Conservation (phyloP, 2,113 vertebrate genomes). For the Accipiter cooperii region DNA sequence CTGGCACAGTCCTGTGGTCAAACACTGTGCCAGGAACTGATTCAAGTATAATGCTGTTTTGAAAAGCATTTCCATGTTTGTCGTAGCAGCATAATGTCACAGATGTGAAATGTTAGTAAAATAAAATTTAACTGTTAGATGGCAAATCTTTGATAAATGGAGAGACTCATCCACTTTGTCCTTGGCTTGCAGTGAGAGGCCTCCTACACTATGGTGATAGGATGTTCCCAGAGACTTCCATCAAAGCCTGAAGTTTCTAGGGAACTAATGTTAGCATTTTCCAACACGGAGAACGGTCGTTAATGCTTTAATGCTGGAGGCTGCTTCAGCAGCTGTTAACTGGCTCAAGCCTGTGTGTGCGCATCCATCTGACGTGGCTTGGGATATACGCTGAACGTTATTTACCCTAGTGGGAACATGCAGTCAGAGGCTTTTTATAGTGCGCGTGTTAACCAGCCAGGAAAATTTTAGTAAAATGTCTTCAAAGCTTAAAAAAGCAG, state of each 20-base stretch:
- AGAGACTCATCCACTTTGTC: neutral
- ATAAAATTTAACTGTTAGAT: neutral
- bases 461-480: constrained; percentile 45
- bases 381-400: neutral
- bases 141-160: neutral
- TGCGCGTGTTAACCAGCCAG: neutral
- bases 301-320: neutral
- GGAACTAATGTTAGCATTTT: neutral
- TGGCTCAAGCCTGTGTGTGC: neutral
- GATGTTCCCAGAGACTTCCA: neutral
- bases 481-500: neutral
- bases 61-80: constrained; percentile 5
- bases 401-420: constrained; percentile 33
- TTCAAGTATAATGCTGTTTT: neutral
- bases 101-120: neutral
- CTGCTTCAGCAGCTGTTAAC: neutral
- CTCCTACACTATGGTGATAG: neutral
- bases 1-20: neutral
- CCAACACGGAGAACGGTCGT: neutral
- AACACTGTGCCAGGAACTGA: neutral
- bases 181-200: neutral
- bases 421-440: constrained; percentile 55
- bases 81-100: neutral
- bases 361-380: constrained; percentile 1
- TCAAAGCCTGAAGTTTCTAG: neutral